These are phyloP conservation scores for Turnix velox DNA, from an alignment of 2,113 vertebrate species.

Conservation along the genomic window DNA sequence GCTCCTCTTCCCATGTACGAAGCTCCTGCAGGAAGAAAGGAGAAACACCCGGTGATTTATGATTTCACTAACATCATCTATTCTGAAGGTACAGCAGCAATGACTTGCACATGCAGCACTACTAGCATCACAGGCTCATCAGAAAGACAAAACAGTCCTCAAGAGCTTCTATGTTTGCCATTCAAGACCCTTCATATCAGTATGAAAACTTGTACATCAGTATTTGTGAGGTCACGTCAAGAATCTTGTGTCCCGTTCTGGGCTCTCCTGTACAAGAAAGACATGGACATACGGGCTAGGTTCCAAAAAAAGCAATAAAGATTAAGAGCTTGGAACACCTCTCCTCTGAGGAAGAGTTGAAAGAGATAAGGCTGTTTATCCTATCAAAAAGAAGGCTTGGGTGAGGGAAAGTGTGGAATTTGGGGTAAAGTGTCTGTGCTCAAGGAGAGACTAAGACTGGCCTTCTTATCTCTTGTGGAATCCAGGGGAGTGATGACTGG, in stretches of 20 bases:
- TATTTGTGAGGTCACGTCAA: background rate
- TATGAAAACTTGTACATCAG: background rate
- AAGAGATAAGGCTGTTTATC: background rate
- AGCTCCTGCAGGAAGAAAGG: conserved; percentile 77
- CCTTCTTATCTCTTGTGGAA: no score
- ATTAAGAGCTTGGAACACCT: background rate
- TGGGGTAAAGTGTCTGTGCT: no score
- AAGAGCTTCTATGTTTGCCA: background rate
- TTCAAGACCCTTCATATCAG: background rate
- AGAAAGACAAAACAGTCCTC: background rate
- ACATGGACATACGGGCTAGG: background rate
- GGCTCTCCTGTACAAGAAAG: background rate
- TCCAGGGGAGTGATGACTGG: no score
- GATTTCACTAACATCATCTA: background rate
- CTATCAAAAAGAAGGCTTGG: background rate
- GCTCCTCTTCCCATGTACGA: conserved; percentile 94
- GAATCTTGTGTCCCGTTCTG: background rate
- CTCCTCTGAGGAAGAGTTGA: background rate
- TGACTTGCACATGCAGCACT: background rate
- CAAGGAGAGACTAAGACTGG: no score
- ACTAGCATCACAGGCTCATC: background rate
- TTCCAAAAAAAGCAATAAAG: background rate
- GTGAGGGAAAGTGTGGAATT: no score
- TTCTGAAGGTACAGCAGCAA: background rate
- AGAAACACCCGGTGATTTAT: background rate